Evolutionary conservation across 1,140 invertebrate species (phyloP).

Genomic region (Drosophila trapezifrons): DNA sequence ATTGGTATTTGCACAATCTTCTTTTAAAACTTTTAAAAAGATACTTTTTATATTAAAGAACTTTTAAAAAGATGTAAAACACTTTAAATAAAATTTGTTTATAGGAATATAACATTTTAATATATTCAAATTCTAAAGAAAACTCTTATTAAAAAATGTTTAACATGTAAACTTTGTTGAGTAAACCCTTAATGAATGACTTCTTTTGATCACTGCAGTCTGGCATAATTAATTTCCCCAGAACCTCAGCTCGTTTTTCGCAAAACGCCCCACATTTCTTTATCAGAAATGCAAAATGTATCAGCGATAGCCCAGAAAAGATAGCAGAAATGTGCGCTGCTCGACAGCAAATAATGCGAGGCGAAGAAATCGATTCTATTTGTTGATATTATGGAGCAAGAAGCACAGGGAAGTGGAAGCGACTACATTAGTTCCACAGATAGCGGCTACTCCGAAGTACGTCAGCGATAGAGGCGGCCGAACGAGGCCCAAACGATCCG

Average conservation of each 20-base stretch:
- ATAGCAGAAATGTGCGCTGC: constrained; percentile 39
- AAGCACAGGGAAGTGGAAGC: constrained; percentile 25
- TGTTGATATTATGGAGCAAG: constrained; percentile 38
- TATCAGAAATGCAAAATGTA: constrained; percentile 59
- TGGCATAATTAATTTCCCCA: constrained; percentile 6
- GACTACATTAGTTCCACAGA: constrained; percentile 27
- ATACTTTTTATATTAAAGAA: too few species aligned
- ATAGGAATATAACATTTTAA: neutral
- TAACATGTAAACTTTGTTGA: neutral
- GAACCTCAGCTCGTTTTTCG: constrained; percentile 9
- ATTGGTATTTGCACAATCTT: neutral
- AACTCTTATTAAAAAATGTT: neutral
- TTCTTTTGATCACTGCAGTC: constrained; percentile 19
- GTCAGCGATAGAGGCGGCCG: constrained; percentile 6
- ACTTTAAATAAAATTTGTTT: too few species aligned
- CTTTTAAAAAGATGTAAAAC: too few species aligned
- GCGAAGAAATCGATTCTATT: constrained; percentile 37
- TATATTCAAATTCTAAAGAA: neutral
- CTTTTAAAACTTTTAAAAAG: neutral
- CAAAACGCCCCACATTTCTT: constrained; percentile 14
- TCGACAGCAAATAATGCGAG: constrained; percentile 30
- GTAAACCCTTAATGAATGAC: constrained; percentile 5
- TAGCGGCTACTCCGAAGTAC: constrained; percentile 19
- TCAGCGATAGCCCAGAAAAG: constrained; percentile 45
- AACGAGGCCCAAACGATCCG: constrained; percentile 20